Conservation (phyloP, 2,113 vertebrate species). For the Nansenia antarctica region DNA sequence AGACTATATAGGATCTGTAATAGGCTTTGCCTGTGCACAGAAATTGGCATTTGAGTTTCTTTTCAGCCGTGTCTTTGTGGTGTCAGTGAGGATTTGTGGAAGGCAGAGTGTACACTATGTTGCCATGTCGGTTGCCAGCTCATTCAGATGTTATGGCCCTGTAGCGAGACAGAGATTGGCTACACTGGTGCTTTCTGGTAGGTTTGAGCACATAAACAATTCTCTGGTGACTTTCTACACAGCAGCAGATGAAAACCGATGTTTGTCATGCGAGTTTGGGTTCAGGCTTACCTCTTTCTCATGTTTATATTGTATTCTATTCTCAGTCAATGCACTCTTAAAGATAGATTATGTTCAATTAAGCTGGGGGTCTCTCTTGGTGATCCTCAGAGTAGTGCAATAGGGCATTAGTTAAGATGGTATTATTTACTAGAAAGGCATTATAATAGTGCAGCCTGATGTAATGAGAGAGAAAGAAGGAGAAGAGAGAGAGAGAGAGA, state of each 20-base stretch:
- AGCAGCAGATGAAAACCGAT: neutral
- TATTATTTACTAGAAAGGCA: too few relatives aligned
- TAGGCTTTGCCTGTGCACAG: constrained; percentile 49
- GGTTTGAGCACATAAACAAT: neutral
- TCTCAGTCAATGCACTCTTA: neutral
- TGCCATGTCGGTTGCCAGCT: constrained; percentile 17
- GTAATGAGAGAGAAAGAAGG: too few relatives aligned
- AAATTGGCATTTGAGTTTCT: constrained; percentile 56
- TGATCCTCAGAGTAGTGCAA: too few relatives aligned
- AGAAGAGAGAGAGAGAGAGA: too few relatives aligned
- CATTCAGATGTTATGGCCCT: constrained; percentile 39
- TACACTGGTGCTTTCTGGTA: neutral
- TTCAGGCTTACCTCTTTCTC: too few relatives aligned
- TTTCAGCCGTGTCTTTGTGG: constrained; percentile 38
- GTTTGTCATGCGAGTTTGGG: neutral
- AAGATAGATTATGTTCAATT: neutral
- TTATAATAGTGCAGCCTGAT: too few relatives aligned
- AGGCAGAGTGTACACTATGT: neutral
- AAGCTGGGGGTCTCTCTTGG: too few relatives aligned
- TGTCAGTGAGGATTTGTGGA: constrained; percentile 30
- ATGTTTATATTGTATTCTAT: constrained; percentile 2
- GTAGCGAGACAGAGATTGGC: constrained; percentile 1
- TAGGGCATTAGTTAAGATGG: too few relatives aligned
- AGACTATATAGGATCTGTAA: constrained; percentile 45
- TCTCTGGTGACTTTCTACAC: neutral